Base-by-base conservation (phyloP, 2,113 vertebrate species). In the Rhinoptilus africanus region DNA sequence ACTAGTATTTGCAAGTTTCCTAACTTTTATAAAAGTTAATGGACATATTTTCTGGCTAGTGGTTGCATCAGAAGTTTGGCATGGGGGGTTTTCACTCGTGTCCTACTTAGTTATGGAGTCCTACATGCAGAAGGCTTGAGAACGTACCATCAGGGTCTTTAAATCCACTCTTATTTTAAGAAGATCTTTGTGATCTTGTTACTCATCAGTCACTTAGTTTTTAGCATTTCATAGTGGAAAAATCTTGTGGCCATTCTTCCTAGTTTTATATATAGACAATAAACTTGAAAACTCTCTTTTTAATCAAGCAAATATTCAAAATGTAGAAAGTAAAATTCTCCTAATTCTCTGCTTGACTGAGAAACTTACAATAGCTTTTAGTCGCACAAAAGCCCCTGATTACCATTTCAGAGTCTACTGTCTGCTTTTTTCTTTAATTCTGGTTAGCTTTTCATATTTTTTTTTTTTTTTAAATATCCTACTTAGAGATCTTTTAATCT, bases 261-360 rank as follows among this genome's bases (percentile, higher is more conserved):
- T 66, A 41, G 9, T 60, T 82, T 92, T 93, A 64, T 75, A 30
- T 39, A 14, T 3, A 88, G 67, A n/a, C 5, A 41, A 17, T 14
- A 72, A 92, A 23, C 14, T 63, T 45, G 8, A 88, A 96, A 94
- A 12, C 18, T 48, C 23, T 41, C 54, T 57, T 62, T 79, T 82
- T 81, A 94, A 89, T 78, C 59, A 85, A 92, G 35, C 14, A 60
- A 85, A 86, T 62, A 80, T 93, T 97, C 62, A 89, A 86, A 93
- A 89, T 30, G 9, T 62, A 26, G 10, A 45, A 75, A 95, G 47
- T 43, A 53, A 78, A 93, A 79, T 54, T 89, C 14, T 94, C 28
- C 53, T 73, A 71, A 68, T 91, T 79, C 37, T 78, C 47, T 92
- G 18, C 22, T 93, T 96, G 67, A 78, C 62, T 71, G 34, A 63